Conservation (phyloP, 2,888 invertebrate genomes). For the Ectropis crepuscularia region DNA sequence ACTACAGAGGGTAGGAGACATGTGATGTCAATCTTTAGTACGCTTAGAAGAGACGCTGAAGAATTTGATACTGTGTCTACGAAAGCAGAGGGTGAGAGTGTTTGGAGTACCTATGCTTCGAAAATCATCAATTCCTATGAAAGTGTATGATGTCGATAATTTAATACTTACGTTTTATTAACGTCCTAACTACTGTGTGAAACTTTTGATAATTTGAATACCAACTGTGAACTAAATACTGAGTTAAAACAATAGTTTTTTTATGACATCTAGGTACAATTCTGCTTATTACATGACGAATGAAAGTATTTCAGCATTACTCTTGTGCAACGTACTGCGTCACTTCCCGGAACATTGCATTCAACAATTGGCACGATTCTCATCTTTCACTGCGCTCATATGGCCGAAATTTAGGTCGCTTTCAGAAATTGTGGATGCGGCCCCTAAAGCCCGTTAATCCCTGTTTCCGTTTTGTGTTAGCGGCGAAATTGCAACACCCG, state of each 20-base stretch:
- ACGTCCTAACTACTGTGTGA: too few relatives aligned
- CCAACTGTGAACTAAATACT: background rate
- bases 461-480: constrained; percentile 55
- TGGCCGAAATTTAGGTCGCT: constrained; percentile 64
- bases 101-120: too few relatives aligned
- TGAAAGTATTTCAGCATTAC: constrained; percentile 25
- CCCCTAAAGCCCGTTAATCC: constrained; percentile 51
- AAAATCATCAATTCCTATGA: too few relatives aligned
- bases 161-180: too few relatives aligned
- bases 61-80: too few relatives aligned
- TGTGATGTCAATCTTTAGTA: too few relatives aligned
- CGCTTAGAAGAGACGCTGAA: too few relatives aligned
- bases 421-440: constrained; percentile 53
- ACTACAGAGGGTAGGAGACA: too few relatives aligned
- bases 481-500: constrained; percentile 40
- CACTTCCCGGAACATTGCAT: constrained; percentile 66
- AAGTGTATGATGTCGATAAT: too few relatives aligned
- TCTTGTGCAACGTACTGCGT: constrained; percentile 42
- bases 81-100: too few relatives aligned
- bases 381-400: constrained; percentile 58
- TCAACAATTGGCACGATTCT: constrained; percentile 65
- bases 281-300: constrained; percentile 13
- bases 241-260: constrained; percentile 7
- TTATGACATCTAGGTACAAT: background rate
- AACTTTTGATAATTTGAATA: too few relatives aligned